These are phyloP conservation scores for Peromyscus polionotus DNA, from an alignment of 2,113 vertebrate genomes.

Conservation along the genomic window DNA sequence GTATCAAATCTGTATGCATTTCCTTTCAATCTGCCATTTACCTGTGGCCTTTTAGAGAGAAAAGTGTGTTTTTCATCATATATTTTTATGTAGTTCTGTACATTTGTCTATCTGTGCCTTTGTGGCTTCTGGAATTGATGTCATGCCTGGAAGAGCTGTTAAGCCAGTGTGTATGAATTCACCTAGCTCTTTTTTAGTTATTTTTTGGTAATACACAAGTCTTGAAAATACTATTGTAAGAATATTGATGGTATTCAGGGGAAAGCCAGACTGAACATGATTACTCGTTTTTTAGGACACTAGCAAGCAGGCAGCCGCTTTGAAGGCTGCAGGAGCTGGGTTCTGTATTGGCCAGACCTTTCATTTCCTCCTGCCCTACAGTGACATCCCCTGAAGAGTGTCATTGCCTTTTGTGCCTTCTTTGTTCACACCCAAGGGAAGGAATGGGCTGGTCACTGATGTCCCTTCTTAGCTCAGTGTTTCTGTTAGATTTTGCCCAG, in stretches of 20 bases:
- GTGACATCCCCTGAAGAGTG: not conserved
- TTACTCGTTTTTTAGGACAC: slow-evolving; percentile 3
- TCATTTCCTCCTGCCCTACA: not conserved
- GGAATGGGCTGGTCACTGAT: not conserved
- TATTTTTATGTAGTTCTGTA: not conserved
- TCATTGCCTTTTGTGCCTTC: not conserved
- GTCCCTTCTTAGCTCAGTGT: not conserved
- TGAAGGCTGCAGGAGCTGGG: not conserved
- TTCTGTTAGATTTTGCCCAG: not conserved
- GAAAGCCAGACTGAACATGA: not conserved
- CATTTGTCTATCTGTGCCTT: slow-evolving; percentile 46
- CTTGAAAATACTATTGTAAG: slow-evolving; percentile 41
- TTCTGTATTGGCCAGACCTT: not conserved
- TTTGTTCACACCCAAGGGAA: not conserved
- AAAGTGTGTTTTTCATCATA: not conserved
- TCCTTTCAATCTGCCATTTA: not conserved
- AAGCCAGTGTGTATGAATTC: not conserved
- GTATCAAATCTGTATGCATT: not conserved
- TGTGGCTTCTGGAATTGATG: slow-evolving; percentile 44
- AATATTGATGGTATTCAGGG: not conserved
- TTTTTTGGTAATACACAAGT: slow-evolving; percentile 40
- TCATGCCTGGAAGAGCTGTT: slow-evolving; percentile 16
- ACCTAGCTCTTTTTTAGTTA: not conserved
- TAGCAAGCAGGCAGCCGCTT: not conserved
- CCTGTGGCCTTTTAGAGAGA: not conserved